phyloP scores from a whole-genome alignment of 2,113 vertebrate genomes.

The Pseudopodoces humilis region DNA sequence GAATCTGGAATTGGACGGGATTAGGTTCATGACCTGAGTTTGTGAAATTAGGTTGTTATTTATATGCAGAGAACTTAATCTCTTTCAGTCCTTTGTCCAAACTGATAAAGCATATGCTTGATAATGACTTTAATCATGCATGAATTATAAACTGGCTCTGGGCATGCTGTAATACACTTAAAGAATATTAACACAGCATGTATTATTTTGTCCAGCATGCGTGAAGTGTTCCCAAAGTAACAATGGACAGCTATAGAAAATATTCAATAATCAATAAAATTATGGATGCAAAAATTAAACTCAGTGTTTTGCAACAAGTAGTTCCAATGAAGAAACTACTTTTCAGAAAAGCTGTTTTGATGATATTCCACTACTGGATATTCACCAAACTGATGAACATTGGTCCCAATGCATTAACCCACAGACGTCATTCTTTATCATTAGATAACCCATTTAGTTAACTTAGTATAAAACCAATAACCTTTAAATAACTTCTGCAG shows the following conservation, averaged over 20 bases:
- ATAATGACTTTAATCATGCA: background rate
- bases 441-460: background rate
- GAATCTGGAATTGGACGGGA: background rate
- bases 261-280: background rate
- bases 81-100: background rate
- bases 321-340: background rate
- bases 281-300: background rate
- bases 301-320: background rate
- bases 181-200: background rate
- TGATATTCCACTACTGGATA: background rate
- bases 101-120: background rate
- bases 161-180: background rate
- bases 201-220: background rate
- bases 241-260: background rate
- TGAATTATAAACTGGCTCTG: background rate
- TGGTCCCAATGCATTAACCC: background rate
- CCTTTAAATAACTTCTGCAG: background rate
- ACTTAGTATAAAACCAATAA: background rate
- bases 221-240: background rate
- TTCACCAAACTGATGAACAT: background rate
- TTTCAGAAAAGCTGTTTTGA: background rate
- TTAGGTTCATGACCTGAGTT: background rate
- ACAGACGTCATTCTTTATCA: background rate
- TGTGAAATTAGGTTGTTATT: background rate
- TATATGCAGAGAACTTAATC: background rate